Conservation (phyloP, 2,888 invertebrate species). For the Drosophila picticornis region DNA sequence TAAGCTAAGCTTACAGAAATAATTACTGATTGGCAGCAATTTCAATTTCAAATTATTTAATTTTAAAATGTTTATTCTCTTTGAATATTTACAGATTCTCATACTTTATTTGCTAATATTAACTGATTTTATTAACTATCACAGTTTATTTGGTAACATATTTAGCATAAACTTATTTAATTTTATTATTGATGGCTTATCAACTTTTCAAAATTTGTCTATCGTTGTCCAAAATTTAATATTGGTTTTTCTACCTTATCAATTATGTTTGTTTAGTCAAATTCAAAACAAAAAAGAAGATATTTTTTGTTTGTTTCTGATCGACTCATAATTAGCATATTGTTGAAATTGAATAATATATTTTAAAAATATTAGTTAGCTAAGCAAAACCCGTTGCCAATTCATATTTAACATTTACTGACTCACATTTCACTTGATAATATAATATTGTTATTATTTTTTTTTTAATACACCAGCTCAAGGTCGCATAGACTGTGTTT, state of each 20-base stretch:
- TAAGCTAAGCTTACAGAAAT: neutral
- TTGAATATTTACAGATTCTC: neutral
- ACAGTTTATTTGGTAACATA: neutral
- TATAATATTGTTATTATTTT: slow-evolving; percentile 9
- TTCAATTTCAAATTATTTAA: neutral
- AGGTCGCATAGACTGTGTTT: slow-evolving; percentile 40
- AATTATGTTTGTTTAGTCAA: neutral
- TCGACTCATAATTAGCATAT: slow-evolving; percentile 17
- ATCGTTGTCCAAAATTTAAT: neutral
- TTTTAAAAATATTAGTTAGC: slow-evolving; percentile 37
- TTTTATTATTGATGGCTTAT: neutral
- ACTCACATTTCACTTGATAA: slow-evolving; percentile 41
- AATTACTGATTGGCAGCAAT: neutral
- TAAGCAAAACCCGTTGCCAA: slow-evolving; percentile 47
- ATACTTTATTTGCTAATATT: neutral
- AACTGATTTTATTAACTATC: neutral
- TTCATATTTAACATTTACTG: slow-evolving; percentile 24
- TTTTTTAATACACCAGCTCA: slow-evolving; percentile 10
- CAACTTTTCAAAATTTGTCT: neutral
- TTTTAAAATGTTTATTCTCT: neutral
- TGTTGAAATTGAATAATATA: slow-evolving; percentile 38
- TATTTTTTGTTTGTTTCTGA: neutral
- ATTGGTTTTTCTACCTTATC: neutral
- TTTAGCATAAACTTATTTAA: neutral
- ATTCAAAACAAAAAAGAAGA: neutral